Percentiles rank a stretch among this genome's conserved stretches.
Conservation (phyloP, 1,140 invertebrate genomes). For the Diorhabda sublineata region DNA sequence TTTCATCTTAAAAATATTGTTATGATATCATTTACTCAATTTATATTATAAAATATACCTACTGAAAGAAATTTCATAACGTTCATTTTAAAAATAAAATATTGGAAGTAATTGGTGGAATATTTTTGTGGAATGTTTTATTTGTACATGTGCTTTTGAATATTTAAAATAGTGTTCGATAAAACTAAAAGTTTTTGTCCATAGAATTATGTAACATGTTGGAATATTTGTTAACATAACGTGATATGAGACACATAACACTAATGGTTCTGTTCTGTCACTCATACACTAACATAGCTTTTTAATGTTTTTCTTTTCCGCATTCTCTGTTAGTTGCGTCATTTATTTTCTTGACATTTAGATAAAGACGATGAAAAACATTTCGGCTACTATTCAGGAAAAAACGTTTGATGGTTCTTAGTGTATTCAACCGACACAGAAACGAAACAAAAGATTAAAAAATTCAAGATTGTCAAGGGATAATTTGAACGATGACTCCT, state of each 20-base stretch:
- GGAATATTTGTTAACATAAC: background rate
- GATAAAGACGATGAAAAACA: background rate
- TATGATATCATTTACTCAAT: too few species aligned
- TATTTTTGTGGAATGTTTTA: too few species aligned
- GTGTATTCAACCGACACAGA: background rate
- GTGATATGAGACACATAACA: background rate
- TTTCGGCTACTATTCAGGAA: background rate
- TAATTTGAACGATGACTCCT: too few species aligned
- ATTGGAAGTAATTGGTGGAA: too few species aligned
- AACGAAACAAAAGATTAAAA: background rate
- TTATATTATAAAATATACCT: too few species aligned
- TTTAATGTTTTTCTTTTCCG: background rate
- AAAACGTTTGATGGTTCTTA: background rate
- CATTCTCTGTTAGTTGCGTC: background rate
- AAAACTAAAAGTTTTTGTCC: background rate
- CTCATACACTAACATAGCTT: constrained; percentile 2
- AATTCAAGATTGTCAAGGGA: too few species aligned
- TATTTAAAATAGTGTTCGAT: background rate
- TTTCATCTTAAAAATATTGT: too few species aligned
- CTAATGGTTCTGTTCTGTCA: background rate
- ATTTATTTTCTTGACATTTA: constrained; percentile 1
- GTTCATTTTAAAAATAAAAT: too few species aligned
- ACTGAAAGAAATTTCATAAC: too few species aligned
- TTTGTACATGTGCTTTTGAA: background rate
- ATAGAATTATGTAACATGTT: background rate